These are phyloP conservation scores for Leiothrix lutea DNA, from an alignment of 2,113 vertebrate genomes.

Conservation along the genomic window DNA sequence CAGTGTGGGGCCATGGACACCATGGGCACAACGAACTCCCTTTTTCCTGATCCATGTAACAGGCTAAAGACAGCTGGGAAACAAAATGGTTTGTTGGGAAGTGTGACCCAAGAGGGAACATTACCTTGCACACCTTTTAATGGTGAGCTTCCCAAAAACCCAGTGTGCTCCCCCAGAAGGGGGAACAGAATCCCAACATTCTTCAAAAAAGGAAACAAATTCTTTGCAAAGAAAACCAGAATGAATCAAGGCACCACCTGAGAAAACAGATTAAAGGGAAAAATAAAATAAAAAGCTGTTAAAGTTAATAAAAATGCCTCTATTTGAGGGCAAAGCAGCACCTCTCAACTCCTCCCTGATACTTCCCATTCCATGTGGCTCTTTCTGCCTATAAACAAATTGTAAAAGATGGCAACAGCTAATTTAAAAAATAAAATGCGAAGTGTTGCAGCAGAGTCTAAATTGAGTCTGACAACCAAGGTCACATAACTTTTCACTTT, in stretches of 20 bases:
- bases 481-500: conserved; percentile 71
- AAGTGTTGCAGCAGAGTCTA: conserved; percentile 53
- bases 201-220: background rate
- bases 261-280: background rate
- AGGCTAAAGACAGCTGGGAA: background rate
- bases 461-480: conserved; percentile 75
- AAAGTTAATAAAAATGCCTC: conserved; percentile 9
- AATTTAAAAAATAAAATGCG: conserved; percentile 76
- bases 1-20: background rate
- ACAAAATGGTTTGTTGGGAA: background rate
- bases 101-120: background rate
- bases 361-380: background rate
- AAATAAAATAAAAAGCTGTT: background rate
- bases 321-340: background rate
- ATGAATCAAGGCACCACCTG: background rate
- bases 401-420: conserved; percentile 71
- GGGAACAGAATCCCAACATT: background rate
- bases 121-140: background rate
- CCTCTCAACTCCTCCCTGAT: conserved; percentile 9
- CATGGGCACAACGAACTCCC: rapidly evolving
- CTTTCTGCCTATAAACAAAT: conserved; percentile 64
- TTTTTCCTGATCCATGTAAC: background rate
- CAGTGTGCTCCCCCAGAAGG: background rate
- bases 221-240: background rate
- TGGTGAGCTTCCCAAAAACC: background rate